Base-by-base conservation (phyloP, 64 coral and sea anemone genomes). In the Astreopora myriophthalma region DNA sequence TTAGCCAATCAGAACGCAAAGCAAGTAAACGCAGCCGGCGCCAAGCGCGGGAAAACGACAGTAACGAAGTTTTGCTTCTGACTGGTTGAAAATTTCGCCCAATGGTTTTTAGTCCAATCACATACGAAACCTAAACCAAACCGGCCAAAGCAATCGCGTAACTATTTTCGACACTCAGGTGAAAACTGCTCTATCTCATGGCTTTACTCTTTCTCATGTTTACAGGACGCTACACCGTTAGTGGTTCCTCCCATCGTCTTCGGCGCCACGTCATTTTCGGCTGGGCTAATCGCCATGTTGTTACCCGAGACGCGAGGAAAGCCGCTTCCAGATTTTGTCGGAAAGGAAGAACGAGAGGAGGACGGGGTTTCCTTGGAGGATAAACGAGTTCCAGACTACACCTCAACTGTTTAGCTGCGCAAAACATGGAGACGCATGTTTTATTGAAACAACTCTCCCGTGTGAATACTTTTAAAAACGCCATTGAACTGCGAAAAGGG, bases 221-320 rank as follows among this genome's bases (percentile, higher is more conserved):
- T 52, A 72, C 80, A 92, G 80, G 95, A 96, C 72, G 93, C 90
- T 52, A 96, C 95, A 1, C 90, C 79, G 1, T 52, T 89, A 20
- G 65, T 85, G 22, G 91, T 73, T 3, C 90, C 95, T 31, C 69
- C 95, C 13, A 96, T 96, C 11, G 89, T 96, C 6, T 96, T 96
- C n/a, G 95, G 95, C 4, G 77, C 64, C 20, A 66, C 80, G 31
- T 93, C 95, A 12, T 34, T 96, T 58, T 85, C 95, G 25, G 95
- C 95, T n/a, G 95, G 95, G 22, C 34, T 92, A 9, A 10, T 90
- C 16, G 66, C 90, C 19, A 83, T 96, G 32, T 68, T 96, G 73
- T 69, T 96, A 19, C 95, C 95, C 0, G 91, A 96, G 69, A 96
- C 95, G 24, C 91, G 69, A 38, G 95, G 91, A 9, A 93, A 86